Conservation (phyloP, 2,888 invertebrate species). For the Nycteola revayana region DNA sequence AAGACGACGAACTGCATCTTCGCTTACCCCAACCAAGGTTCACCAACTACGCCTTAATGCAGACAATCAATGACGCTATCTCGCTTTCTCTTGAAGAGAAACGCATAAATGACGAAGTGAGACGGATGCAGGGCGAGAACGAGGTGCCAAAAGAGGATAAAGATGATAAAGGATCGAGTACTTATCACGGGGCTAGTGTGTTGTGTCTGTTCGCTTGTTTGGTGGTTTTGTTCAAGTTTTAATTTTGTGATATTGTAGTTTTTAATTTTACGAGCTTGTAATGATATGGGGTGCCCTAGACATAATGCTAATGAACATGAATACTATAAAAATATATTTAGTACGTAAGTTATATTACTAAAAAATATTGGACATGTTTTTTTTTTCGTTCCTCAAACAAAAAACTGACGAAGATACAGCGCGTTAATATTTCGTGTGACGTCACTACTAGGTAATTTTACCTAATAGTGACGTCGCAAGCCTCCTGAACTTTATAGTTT, state of each 20-base stretch:
- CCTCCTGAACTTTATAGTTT: too few species aligned
- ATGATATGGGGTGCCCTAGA: too few species aligned
- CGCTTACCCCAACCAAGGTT: conserved; percentile 53
- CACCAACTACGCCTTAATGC: conserved; percentile 86
- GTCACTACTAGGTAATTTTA: too few species aligned
- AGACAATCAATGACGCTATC: conserved; percentile 86
- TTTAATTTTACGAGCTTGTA: too few species aligned
- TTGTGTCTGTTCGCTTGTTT: conserved; percentile 17
- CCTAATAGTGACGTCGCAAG: too few species aligned
- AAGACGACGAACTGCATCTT: conserved; percentile 53
- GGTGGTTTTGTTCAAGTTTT: conserved; percentile 12
- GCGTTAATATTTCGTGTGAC: too few species aligned
- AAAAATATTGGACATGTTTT: too few species aligned
- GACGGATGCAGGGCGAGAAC: conserved; percentile 61
- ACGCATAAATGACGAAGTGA: conserved; percentile 72
- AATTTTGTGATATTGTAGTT: background rate
- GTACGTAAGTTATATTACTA: too few species aligned
- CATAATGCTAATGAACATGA: background rate
- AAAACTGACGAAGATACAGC: too few species aligned
- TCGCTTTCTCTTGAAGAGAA: conserved; percentile 78
- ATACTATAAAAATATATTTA: too few species aligned
- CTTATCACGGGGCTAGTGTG: conserved; percentile 15
- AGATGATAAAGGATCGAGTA: conserved; percentile 27
- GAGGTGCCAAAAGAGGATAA: conserved; percentile 62
- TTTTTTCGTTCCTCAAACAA: too few species aligned